Base-by-base conservation (phyloP, 2,888 invertebrate genomes). In the Eilema caniola region DNA sequence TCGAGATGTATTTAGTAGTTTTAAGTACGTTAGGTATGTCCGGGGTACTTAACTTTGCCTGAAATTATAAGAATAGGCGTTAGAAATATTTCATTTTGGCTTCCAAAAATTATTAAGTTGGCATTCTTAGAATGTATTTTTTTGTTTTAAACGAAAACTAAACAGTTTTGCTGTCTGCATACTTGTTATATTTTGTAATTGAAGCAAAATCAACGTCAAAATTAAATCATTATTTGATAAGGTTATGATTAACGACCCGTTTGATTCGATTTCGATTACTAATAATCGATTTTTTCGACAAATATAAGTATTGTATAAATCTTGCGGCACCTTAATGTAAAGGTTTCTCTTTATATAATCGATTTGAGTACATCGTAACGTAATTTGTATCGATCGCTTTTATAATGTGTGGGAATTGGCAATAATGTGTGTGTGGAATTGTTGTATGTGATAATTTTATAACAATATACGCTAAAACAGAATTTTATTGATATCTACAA, bases 381-480 rank as follows among this genome's bases (percentile, higher is more conserved):
- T 71, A 67, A 72, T 37, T 53, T 66, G 69, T 70, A 77, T 71
- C 61, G 67, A 68, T 72, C 24, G 79, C 69, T 85, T 84, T 87
- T 86, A 62, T 76, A 68, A 72, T 83, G 83, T 87, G 83, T 89
- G 89, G 90, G 89, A 85, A 84, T 88, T 88, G 88, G 91, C 86
- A 90, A 90, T 90, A 86, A 84, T 75, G 81, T 87, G 82, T 85
- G 70, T 75, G 87, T 89, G 89, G 86, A 87, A 86, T 90, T 89
- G 89, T 89, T 84, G n/a, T 85, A 83, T 87, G 89, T 90, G 86
- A 87, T 88, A 86, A 83, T 76, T 82, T 71, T 69, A 79, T 77
- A 80, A 79, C 75, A 75, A 77, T 80, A 73, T 67, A 72, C 66
- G 76, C 74, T 80, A 80, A 75, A 76, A 71, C 77, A 78, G 73